Base-by-base conservation (phyloP, 2,797 vertebrate species). In the Pseudomugil gertrudae region DNA sequence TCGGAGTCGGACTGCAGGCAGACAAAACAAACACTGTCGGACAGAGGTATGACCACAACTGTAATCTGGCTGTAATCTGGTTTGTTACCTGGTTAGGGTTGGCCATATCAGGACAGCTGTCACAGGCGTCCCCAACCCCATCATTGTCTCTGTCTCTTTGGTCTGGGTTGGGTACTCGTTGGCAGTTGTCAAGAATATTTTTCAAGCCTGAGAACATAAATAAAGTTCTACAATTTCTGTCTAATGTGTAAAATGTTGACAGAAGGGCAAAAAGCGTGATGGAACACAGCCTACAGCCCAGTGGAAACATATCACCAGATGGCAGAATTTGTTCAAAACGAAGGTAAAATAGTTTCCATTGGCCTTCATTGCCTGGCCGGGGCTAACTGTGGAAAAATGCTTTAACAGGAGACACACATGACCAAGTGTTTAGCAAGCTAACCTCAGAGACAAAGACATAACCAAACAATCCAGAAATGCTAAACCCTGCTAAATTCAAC, bases 101-200 rank as follows among this genome's bases (percentile, higher is more conserved):
- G 84, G 90, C 90, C 85, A 96, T 69, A 48, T 96, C 94, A 19
- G 96, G 98, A 77, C 98, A 99, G 81, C 96, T 99, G 87, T 99
- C 98, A 80, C 98, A 99, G 47, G 90, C 94, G 33, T 99, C 97
- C 56, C 98, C 98, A 32, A 99, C 98, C 1, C 96, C 96, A 0
- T 99, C 98, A 1, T 84, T 91, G 83, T 99, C 98, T 79, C 47
- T 87, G 84, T 99, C 98, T 36, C 60, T 85, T 82, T 99, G 98
- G 82, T 97, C 94, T 55, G 57, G 67, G 63, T 99, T 99, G 35
- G 95, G 90, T 45, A 97, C 92, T 69, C 76, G 93, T 57, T 91
- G 97, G 86, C 98, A 99, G 87, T 99, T 99, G 84, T 99, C 98
- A 66, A 97, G 85, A 80, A 96, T 90, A 74, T 99, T 99, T 76